Evolutionary conservation across 2,113 vertebrate species (phyloP).

Genomic region (Myiozetetes cayanensis): DNA sequence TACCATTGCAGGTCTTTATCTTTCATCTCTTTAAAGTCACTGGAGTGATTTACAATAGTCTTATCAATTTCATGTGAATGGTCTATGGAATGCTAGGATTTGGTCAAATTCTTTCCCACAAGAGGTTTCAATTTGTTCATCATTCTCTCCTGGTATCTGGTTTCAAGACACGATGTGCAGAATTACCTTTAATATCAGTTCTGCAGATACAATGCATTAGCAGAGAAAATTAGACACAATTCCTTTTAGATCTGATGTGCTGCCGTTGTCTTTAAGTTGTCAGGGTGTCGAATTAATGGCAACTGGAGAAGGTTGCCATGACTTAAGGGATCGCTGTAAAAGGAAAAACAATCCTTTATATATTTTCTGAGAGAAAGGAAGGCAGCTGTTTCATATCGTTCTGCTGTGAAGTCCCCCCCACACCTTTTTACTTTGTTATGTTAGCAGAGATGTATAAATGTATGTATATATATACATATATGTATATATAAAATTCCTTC

Average conservation of each 20-base stretch:
- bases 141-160: constrained; percentile 75
- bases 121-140: constrained; percentile 78
- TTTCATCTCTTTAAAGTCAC: constrained; percentile 15
- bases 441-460: background rate
- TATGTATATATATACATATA: background rate
- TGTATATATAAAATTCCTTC: background rate
- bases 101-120: constrained; percentile 81
- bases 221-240: constrained; percentile 72
- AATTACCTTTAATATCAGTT: constrained; percentile 80
- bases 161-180: constrained; percentile 79
- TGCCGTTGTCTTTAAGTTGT: constrained; percentile 78
- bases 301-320: constrained; percentile 70
- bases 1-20: background rate
- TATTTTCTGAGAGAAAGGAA: constrained; percentile 22
- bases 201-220: constrained; percentile 73
- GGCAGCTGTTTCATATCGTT: constrained; percentile 70
- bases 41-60: constrained; percentile 61
- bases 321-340: constrained; percentile 69
- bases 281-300: constrained; percentile 69
- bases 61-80: constrained; percentile 79
- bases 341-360: constrained; percentile 52
- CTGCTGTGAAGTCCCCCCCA: background rate
- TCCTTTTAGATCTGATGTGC: constrained; percentile 70
- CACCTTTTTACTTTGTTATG: background rate
- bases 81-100: constrained; percentile 73